These are phyloP conservation scores for Microcebus murinus DNA, from an alignment of 2,113 vertebrate species.

Conservation along the genomic window DNA sequence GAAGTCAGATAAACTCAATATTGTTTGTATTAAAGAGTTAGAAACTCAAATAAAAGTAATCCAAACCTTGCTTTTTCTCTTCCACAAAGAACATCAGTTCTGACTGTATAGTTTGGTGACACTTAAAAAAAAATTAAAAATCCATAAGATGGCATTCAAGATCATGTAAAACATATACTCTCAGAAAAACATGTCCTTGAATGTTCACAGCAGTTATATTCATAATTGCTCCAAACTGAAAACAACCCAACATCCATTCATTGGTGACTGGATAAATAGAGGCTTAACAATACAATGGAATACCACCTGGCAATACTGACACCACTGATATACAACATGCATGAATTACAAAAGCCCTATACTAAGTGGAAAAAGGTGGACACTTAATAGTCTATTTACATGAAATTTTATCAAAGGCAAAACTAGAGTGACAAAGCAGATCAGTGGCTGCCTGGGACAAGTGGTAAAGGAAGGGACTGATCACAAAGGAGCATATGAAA, in stretches of 20 bases:
- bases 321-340: not conserved
- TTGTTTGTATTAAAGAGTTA: not conserved
- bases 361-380: not conserved
- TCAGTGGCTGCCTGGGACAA: not conserved
- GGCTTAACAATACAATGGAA: not conserved
- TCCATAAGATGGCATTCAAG: not conserved
- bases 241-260: not conserved
- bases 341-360: not conserved
- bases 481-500: not conserved
- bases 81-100: not conserved
- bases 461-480: not conserved
- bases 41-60: constrained; percentile 5
- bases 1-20: constrained; percentile 12
- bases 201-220: not conserved
- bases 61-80: not conserved
- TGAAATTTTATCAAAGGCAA: not conserved
- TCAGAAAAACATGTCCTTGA: not conserved
- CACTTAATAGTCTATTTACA: not conserved
- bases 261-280: not conserved
- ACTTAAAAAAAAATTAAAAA: constrained; percentile 2
- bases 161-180: not conserved
- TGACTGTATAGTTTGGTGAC: not conserved
- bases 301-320: not conserved
- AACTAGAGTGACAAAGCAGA: not conserved
- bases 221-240: not conserved